Evolutionary conservation across 2,113 vertebrate genomes (phyloP).

Genomic region (Ictalurus punctatus): DNA sequence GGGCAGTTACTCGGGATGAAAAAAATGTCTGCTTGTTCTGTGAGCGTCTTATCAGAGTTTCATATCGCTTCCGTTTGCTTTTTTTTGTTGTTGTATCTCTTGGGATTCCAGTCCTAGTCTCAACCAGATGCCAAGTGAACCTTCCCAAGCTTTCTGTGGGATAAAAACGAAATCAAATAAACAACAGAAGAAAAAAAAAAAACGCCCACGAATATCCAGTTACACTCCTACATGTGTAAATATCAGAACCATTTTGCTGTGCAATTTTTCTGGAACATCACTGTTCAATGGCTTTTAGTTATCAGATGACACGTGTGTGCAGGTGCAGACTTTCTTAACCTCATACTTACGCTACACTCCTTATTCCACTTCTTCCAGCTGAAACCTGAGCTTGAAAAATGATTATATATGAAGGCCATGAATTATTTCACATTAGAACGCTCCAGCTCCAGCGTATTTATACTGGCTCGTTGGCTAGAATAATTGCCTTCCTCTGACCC

Average conservation of each 20-base stretch:
- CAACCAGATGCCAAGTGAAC: not conserved
- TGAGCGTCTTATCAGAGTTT: not conserved
- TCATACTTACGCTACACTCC: not conserved
- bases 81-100: not conserved
- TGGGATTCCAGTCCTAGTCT: not conserved
- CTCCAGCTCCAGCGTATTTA: constrained; percentile 14
- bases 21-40: not conserved
- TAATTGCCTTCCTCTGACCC: constrained; percentile 20
- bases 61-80: not conserved
- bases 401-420: not conserved
- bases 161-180: not conserved
- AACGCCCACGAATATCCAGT: not conserved
- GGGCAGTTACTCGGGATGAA: not conserved
- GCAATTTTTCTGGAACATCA: not conserved
- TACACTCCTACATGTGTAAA: not conserved
- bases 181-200: too few species aligned
- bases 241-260: not conserved
- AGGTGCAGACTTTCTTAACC: not conserved
- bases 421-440: not conserved
- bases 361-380: not conserved
- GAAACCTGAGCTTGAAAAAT: not conserved
- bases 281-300: not conserved
- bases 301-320: not conserved
- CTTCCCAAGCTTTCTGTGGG: not conserved
- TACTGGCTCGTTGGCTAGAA: constrained; percentile 8